These are phyloP conservation scores for Homalodisca vitripennis DNA, from an alignment of 1,140 invertebrate genomes.

Conservation along the genomic window DNA sequence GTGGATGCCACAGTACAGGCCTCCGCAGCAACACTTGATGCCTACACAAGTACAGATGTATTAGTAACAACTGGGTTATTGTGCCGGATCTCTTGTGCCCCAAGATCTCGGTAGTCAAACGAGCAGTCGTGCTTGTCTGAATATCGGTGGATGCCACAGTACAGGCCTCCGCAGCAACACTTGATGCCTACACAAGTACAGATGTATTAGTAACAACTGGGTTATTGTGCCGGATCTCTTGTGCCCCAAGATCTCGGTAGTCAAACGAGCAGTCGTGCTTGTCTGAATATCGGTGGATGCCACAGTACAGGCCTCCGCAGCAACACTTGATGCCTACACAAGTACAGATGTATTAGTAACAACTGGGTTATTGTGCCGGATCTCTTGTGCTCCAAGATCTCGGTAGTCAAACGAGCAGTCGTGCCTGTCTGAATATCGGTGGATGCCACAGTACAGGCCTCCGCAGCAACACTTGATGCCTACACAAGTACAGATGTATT, in stretches of 20 bases:
- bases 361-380: slow-evolving; percentile 98
- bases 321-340: slow-evolving; percentile 98
- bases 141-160: slow-evolving; percentile 97
- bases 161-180: slow-evolving; percentile 97
- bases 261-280: slow-evolving; percentile 99
- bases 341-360: too few relatives aligned
- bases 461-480: too few relatives aligned
- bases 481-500: too few relatives aligned
- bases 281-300: slow-evolving; percentile 98
- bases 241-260: slow-evolving; percentile 98
- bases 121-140: slow-evolving; percentile 98
- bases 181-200: too few relatives aligned
- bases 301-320: slow-evolving; percentile 97
- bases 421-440: slow-evolving; percentile 99
- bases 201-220: slow-evolving; percentile 97
- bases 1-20: slow-evolving; percentile 96
- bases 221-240: slow-evolving; percentile 99
- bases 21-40: slow-evolving; percentile 98
- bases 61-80: too few relatives aligned
- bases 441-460: slow-evolving; percentile 94
- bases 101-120: slow-evolving; percentile 98
- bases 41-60: slow-evolving; percentile 57
- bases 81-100: slow-evolving; percentile 98
- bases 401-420: slow-evolving; percentile 98
- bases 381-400: slow-evolving; percentile 97